Percentiles rank a stretch among this genome's conserved stretches.
Conservation (phyloP, 2,797 vertebrate genomes). For the Semotilus atromaculatus region DNA sequence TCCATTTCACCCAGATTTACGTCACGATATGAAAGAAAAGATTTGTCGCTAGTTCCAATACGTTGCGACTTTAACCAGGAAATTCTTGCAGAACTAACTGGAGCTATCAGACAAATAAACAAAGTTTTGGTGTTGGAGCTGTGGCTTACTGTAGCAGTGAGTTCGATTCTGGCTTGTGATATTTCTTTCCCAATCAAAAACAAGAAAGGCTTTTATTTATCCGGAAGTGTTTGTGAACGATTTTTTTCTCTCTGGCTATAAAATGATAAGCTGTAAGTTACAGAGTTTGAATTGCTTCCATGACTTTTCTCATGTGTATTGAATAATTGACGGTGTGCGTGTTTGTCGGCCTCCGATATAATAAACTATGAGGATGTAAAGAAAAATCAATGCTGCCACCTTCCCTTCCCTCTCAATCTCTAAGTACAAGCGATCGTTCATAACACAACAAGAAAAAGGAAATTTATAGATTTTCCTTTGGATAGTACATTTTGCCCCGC, state of each 20-base stretch:
- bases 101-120: background rate
- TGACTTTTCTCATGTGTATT: slow-evolving; percentile 47
- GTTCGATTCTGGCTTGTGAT: background rate
- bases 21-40: background rate
- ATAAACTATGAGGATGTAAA: slow-evolving; percentile 56
- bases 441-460: slow-evolving; percentile 55
- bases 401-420: slow-evolving; percentile 61
- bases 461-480: slow-evolving; percentile 58
- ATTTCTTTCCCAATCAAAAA: background rate
- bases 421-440: slow-evolving; percentile 56
- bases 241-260: slow-evolving; percentile 24
- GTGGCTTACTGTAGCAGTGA: background rate
- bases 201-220: slow-evolving; percentile 14
- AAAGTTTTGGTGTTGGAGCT: background rate
- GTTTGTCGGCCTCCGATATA: slow-evolving; percentile 33
- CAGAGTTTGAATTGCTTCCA: slow-evolving; percentile 22
- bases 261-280: slow-evolving; percentile 32
- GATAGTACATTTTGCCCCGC: slow-evolving; percentile 51
- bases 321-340: slow-evolving; percentile 38
- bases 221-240: background rate
- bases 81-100: background rate
- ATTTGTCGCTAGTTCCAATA: background rate
- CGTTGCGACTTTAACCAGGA: background rate
- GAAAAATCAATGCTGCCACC: slow-evolving; percentile 59
- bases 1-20: background rate